Conservation (phyloP, 2,113 vertebrate species). For the Sphyrna mokarran region DNA sequence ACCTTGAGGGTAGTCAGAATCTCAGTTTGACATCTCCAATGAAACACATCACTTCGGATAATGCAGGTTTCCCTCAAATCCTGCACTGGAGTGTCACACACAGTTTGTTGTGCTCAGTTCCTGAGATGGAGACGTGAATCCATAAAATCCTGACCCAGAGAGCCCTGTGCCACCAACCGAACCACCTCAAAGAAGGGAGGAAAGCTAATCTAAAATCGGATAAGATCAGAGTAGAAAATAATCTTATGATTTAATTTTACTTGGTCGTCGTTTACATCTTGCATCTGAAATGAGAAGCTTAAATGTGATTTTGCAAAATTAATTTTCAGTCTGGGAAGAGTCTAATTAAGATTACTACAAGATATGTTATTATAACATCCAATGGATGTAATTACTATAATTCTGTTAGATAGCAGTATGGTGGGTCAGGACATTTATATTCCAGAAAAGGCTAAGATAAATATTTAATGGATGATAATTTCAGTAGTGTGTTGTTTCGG, state of each 20-base stretch:
- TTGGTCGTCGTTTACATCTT: background rate
- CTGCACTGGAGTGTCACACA: background rate
- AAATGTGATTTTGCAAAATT: background rate
- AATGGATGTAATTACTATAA: slow-evolving; percentile 26
- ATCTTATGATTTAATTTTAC: background rate
- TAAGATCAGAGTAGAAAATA: background rate
- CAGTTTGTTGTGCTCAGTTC: background rate
- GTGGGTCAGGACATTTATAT: slow-evolving; percentile 22
- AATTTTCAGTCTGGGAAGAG: slow-evolving; percentile 23
- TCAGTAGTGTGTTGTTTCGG: background rate
- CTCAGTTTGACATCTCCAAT: background rate
- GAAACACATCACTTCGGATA: no score
- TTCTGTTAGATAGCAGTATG: background rate
- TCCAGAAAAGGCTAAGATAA: background rate
- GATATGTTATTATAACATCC: slow-evolving; percentile 25
- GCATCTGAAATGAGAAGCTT: background rate
- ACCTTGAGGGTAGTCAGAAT: background rate
- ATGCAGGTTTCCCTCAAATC: background rate
- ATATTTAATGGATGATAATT: slow-evolving; percentile 22
- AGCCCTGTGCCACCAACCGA: background rate
- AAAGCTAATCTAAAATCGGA: background rate
- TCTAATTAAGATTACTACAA: slow-evolving; percentile 29
- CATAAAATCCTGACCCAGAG: background rate
- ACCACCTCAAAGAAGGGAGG: background rate
- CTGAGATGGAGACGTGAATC: background rate